Evolutionary conservation across 2,113 vertebrate species (phyloP).

Genomic region (Tricholaema leucomelas): DNA sequence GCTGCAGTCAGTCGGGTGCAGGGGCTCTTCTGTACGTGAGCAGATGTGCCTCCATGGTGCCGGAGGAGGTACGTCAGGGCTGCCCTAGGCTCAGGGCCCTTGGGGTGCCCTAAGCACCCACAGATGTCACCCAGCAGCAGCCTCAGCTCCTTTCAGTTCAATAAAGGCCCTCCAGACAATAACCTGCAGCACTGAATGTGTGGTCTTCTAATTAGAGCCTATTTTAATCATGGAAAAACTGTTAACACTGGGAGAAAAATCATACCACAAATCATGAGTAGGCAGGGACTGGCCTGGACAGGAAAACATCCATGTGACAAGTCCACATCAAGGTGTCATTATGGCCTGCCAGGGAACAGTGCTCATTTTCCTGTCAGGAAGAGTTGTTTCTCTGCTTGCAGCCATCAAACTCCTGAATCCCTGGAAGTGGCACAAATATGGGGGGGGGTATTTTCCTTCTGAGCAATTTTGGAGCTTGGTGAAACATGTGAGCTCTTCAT

Average conservation of each 20-base stretch:
- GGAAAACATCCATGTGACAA: background rate
- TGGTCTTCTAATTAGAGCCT: background rate
- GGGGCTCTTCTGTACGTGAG: fast-evolving
- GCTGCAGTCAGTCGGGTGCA: background rate
- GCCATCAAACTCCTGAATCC: background rate
- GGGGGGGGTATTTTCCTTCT: background rate
- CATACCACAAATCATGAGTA: background rate
- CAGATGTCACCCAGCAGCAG: background rate
- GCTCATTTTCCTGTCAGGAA: background rate
- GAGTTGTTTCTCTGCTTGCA: background rate
- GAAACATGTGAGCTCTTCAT: conserved; percentile 45
- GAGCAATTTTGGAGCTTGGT: background rate
- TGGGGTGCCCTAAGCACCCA: background rate
- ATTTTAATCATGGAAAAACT: background rate
- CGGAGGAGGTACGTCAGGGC: fast-evolving
- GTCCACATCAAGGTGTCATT: background rate
- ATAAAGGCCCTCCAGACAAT: background rate
- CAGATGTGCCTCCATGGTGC: background rate
- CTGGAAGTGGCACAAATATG: background rate
- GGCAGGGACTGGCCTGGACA: background rate
- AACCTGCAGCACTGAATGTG: background rate
- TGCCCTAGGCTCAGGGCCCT: background rate
- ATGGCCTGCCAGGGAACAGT: background rate
- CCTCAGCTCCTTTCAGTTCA: background rate
- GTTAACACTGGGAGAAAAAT: background rate